A percentile compares a stretch with the other conserved stretches of the same genome.
phyloP scores from a whole-genome alignment of 2,113 vertebrate genomes.

The Forbesichthys agassizii region DNA sequence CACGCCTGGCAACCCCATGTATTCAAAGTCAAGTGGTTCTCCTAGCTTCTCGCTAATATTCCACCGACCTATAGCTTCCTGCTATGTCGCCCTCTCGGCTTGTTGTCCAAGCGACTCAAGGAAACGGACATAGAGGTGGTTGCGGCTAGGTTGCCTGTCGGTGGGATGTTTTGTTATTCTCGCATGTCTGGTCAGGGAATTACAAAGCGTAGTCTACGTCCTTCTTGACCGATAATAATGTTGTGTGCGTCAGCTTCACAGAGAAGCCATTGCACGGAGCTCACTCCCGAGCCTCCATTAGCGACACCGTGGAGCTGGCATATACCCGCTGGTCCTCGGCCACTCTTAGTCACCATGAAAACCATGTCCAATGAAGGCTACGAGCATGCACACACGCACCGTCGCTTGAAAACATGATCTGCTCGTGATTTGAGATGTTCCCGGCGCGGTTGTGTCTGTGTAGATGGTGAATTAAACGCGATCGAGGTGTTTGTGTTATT shows the following conservation, averaged over 20 bases:
- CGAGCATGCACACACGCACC: conserved; percentile 10
- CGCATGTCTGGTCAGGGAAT: conserved; percentile 64
- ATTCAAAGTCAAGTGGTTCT: conserved; percentile 76
- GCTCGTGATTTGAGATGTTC: conserved; percentile 42
- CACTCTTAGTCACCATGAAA: conserved; percentile 76
- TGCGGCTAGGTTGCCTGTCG: conserved; percentile 19
- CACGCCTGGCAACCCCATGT: conserved; percentile 55
- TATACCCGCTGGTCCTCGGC: conserved; percentile 63
- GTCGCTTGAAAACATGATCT: conserved; percentile 27
- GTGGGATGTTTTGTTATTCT: conserved; percentile 57
- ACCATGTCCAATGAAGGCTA: conserved; percentile 63
- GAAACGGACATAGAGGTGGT: conserved; percentile 63
- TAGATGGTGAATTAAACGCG: conserved; percentile 26
- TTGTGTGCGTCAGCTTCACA: conserved; percentile 73
- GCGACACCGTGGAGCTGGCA: conserved; percentile 75
- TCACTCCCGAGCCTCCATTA: conserved; percentile 75
- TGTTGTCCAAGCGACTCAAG: conserved; percentile 72
- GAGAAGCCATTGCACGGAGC: conserved; percentile 90
- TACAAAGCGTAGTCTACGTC: conserved; percentile 30
- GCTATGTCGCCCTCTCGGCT: conserved; percentile 62
- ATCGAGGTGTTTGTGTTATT: neutral
- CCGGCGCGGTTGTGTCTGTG: conserved; percentile 51
- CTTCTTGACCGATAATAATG: conserved; percentile 49
- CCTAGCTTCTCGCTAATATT: conserved; percentile 60
- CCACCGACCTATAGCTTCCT: conserved; percentile 51